phyloP scores from a whole-genome alignment of 2,797 vertebrate genomes.

The Lerista edwardsae region DNA sequence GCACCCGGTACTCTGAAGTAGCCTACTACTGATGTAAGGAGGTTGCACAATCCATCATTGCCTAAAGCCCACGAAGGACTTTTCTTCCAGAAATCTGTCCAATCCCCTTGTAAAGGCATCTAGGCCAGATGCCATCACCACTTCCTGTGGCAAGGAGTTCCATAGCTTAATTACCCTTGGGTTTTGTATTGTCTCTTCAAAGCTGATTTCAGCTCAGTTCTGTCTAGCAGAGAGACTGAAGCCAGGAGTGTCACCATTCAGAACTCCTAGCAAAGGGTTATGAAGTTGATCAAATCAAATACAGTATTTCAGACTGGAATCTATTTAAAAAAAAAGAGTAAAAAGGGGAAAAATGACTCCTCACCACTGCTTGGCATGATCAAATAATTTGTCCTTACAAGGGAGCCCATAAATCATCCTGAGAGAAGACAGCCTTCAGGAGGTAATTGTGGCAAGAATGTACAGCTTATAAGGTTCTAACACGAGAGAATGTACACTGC shows the following conservation, averaged over 20 bases:
- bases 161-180: too few relatives aligned
- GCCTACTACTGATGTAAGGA: too few relatives aligned
- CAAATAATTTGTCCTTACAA: conserved; percentile 14
- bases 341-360: background rate
- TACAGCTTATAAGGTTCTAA: background rate
- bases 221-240: background rate
- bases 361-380: background rate
- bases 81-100: too few relatives aligned
- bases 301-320: background rate
- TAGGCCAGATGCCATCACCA: too few relatives aligned
- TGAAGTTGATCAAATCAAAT: conserved; percentile 11
- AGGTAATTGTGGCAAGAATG: conserved; percentile 20
- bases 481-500: background rate
- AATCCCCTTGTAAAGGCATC: too few relatives aligned
- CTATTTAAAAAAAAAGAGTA: background rate
- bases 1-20: too few relatives aligned
- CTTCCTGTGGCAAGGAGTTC: too few relatives aligned
- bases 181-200: background rate
- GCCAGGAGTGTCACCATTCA: background rate
- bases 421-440: conserved; percentile 33
- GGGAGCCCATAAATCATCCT: conserved; percentile 2
- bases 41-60: too few relatives aligned
- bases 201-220: background rate
- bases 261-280: background rate
- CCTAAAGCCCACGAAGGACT: too few relatives aligned